Percentiles rank a stretch among this genome's conserved stretches.
These are phyloP conservation scores for Brachyrhaphis roseni DNA, from an alignment of 2,797 vertebrate genomes.

Conservation along the genomic window DNA sequence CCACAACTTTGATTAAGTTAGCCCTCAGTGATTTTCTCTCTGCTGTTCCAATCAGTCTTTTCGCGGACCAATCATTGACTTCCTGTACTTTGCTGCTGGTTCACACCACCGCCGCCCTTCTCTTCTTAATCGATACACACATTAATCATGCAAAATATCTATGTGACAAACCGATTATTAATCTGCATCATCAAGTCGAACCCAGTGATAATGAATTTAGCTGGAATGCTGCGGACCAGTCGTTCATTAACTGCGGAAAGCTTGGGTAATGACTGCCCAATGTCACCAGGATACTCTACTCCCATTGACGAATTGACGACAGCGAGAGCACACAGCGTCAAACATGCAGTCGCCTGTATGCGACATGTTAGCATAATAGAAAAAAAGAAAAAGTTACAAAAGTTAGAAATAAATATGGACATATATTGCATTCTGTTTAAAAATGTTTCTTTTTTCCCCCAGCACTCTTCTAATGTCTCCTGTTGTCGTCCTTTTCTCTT, in stretches of 20 bases:
- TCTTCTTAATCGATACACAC: conserved; percentile 82
- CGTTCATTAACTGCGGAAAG: conserved; percentile 89
- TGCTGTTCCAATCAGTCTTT: conserved; percentile 59
- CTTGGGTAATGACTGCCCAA: conserved; percentile 83
- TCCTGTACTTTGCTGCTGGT: conserved; percentile 72
- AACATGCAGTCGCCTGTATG: not conserved
- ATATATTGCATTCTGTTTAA: not conserved
- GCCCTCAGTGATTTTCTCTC: conserved; percentile 61
- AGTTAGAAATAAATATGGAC: conserved; percentile 7
- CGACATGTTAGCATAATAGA: conserved; percentile 4
- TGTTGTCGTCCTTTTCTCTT: conserved; percentile 5
- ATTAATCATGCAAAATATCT: conserved; percentile 86
- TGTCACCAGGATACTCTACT: conserved; percentile 79
- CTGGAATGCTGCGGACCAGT: conserved; percentile 83
- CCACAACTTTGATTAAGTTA: conserved; percentile 75
- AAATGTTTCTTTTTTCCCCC: conserved; percentile 11
- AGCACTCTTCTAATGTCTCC: not conserved
- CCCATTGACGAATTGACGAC: conserved; percentile 70
- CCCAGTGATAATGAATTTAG: conserved; percentile 87
- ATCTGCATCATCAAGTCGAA: conserved; percentile 85
- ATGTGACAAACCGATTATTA: conserved; percentile 88
- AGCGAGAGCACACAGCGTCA: not conserved
- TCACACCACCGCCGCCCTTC: conserved; percentile 40
- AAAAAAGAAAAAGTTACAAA: not conserved
- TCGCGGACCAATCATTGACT: conserved; percentile 70